phyloP scores from a whole-genome alignment of 2,797 vertebrate genomes.

The Anguilla marmorata region DNA sequence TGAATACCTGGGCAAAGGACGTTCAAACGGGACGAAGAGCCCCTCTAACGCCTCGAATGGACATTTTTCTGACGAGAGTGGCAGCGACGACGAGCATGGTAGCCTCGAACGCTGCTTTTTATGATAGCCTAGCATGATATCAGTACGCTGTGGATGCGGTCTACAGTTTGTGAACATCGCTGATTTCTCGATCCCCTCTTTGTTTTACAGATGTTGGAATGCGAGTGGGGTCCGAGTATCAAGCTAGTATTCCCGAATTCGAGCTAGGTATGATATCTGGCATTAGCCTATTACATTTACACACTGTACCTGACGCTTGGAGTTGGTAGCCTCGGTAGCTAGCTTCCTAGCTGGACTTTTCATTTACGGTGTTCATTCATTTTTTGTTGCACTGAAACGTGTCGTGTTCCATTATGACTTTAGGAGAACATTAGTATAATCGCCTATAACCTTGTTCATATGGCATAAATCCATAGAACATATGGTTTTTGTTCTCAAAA shows the following conservation, averaged over 20 bases:
- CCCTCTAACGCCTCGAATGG: conserved; percentile 84
- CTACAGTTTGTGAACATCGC: background rate
- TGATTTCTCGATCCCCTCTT: background rate
- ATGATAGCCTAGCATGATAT: background rate
- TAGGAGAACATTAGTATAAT: background rate
- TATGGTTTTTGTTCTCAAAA: background rate
- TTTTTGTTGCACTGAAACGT: background rate
- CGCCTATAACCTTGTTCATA: background rate
- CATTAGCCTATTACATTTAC: conserved; percentile 22
- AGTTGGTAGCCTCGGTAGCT: conserved; percentile 53
- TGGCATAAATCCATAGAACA: background rate
- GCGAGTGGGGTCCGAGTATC: conserved; percentile 93
- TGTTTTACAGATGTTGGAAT: conserved; percentile 90
- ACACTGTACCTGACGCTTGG: conserved; percentile 50
- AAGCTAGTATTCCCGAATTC: conserved; percentile 90
- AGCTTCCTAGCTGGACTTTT: background rate
- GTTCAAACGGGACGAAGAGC: conserved; percentile 86
- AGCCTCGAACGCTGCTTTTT: conserved; percentile 74
- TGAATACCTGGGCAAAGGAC: conserved; percentile 84
- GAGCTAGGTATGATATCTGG: conserved; percentile 80
- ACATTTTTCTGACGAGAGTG: conserved; percentile 84
- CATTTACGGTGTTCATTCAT: background rate
- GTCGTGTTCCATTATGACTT: background rate
- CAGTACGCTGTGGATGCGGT: background rate
- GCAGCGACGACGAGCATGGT: conserved; percentile 95